Evolutionary conservation across 1,140 invertebrate genomes (phyloP).

Genomic region (Eufriesea mexicana): DNA sequence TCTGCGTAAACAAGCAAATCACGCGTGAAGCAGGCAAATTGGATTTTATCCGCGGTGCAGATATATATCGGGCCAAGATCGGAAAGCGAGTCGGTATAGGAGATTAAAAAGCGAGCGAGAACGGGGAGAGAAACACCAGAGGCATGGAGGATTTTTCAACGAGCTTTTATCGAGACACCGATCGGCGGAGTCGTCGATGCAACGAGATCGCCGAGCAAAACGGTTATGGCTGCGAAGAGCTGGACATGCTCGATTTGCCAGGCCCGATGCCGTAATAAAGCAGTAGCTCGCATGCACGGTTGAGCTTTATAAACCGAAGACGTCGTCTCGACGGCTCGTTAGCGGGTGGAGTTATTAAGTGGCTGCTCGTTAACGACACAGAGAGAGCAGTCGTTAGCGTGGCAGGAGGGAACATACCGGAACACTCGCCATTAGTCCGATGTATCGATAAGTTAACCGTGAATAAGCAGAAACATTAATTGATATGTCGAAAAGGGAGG

Average conservation of each 20-base stretch:
- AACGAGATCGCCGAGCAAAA: conserved; percentile 35
- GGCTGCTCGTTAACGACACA: conserved; percentile 59
- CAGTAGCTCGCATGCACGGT: conserved; percentile 38
- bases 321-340: conserved; percentile 66
- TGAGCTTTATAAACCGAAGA: conserved; percentile 62
- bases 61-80: not conserved
- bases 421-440: conserved; percentile 50
- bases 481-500: not conserved
- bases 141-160: conserved; percentile 18
- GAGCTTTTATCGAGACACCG: not conserved
- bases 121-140: not conserved
- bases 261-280: conserved; percentile 29
- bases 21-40: not conserved
- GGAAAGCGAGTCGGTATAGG: not conserved
- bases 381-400: conserved; percentile 50
- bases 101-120: not conserved
- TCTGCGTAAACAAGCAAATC: conserved; percentile 15
- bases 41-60: not conserved
- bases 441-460: conserved; percentile 51
- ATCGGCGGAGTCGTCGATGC: conserved; percentile 34
- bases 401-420: conserved; percentile 24
- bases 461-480: conserved; percentile 47
- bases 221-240: conserved; percentile 23
- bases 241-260: conserved; percentile 61
- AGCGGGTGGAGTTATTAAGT: conserved; percentile 66